Base-by-base conservation (phyloP, 1,140 invertebrate genomes). In the Hormaphis cornu region DNA sequence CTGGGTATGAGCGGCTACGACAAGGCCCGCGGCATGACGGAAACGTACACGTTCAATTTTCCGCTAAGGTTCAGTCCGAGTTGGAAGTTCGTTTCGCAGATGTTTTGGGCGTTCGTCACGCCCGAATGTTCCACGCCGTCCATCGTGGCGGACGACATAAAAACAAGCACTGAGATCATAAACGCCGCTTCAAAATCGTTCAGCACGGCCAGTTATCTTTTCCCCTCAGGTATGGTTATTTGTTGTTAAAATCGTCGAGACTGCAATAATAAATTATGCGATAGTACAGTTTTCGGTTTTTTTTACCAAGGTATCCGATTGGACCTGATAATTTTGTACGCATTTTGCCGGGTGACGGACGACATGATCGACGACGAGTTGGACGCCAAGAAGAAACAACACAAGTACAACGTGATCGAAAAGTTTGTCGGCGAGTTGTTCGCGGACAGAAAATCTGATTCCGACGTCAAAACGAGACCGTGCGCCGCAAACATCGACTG, bases 341-440 rank as follows among this genome's bases (percentile, higher is more conserved):
- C 58, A 18, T 63, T 63, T 30, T 28, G 24, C 20, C 58, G 40
- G 22, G 24, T 63, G 18, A 63, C 58, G 16, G 58, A 63, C 35
- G 26, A 63, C 10, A 63, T 63, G 58, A 63, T 63, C 30, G 58
- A 46, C 16, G n/a, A 63, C 1, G 40, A 30, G 9, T 33, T 33
- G 9, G 24, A 63, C 16, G 8, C 28, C 1, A 4, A 63, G 12
- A 46, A 63, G 2, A 44, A 63, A 63, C 28, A 30, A 30, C n/a
- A 1, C 1, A 46, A 46, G 4, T 44, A 44, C 8, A n/a, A 63
- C n/a, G 18, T 63, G 10, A 46, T n/a, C 8, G 20, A 28, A 20
- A 0, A 30, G 14, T 63, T 63, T 30, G 16, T 63, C 12, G 8
- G 28, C 10, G 58, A 63, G 20, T n/a, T 63, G 16, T 63, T 63